Evolutionary conservation across 2,113 vertebrate genomes (phyloP), one percentile per base, ranked within the genome.

Genomic region (Centrocercus urophasianus): DNA sequence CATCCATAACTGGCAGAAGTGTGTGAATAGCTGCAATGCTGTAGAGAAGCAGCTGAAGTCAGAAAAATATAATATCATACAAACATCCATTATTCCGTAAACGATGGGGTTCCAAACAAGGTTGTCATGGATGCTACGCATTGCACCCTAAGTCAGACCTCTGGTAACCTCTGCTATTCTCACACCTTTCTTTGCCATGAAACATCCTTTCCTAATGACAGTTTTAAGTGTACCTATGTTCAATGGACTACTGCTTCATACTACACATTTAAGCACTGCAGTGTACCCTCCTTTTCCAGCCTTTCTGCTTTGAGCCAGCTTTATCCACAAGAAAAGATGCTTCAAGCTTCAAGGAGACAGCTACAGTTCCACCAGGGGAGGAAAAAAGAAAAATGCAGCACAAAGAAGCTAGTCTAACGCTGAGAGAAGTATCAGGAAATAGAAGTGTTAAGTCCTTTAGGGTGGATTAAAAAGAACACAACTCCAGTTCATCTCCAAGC

Each of bases 381-480:
- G 4, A 6, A 40, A 76, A 76, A 57, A 74, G 40, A 70, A 86
- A 65, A 60, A 59, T 40, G 24, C 48, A 88, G 85, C 71, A 96
- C 52, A 83, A 97, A 97, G 87, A 91, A 90, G 54, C 50, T 19
- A 50, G 50, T 86, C n/a, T 81, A 95, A 96, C 95, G 92, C 93
- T 72, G 91, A 94, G 70, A 95, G 95, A 96, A 96, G 94, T 96
- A 94, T 97, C 96, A 97, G 93, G 88, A 94, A 97, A 96, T 6
- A 96, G 95, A 97, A 98, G 97, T 97, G 95, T 97, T 96, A 97
- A 97, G 97, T 93, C 83, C 97, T 83, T 89, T 30, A 56, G 73
- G 94, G 94, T 38, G n/a, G 16, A 8, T 52, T 52, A 11, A 42
- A 65, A 19, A 76, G 91, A 74, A 69, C 89, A 43, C 85, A 91